These are phyloP conservation scores for Amiota minor DNA, from an alignment of 2,888 invertebrate genomes.

Conservation along the genomic window DNA sequence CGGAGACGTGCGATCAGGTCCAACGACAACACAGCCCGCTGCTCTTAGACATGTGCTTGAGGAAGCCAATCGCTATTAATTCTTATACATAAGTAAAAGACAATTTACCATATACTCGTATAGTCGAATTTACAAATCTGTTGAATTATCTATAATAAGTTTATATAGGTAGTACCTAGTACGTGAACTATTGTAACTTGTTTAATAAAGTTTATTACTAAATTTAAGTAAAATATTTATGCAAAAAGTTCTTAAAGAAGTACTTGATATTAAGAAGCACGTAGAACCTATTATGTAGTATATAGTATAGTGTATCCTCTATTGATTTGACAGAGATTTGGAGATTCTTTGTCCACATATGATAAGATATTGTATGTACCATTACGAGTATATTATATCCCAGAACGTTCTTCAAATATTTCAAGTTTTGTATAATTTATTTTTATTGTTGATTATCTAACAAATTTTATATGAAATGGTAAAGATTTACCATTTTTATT, in stretches of 20 bases:
- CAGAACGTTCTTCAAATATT: not conserved
- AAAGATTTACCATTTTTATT: too few relatives aligned
- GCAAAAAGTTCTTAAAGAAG: too few relatives aligned
- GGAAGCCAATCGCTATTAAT: slow-evolving; percentile 71
- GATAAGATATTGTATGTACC: slow-evolving; percentile 22
- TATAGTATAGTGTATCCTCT: not conserved
- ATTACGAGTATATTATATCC: slow-evolving; percentile 30
- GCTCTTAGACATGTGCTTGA: slow-evolving; percentile 72
- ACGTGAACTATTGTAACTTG: slow-evolving; percentile 24
- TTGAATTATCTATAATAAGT: slow-evolving; percentile 24
- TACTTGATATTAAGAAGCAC: too few relatives aligned
- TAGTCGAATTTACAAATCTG: slow-evolving; percentile 20
- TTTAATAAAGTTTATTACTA: slow-evolving; percentile 9
- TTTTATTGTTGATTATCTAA: too few relatives aligned
- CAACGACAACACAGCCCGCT: slow-evolving; percentile 56
- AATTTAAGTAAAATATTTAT: too few relatives aligned
- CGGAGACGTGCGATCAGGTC: slow-evolving; percentile 59
- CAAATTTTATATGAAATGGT: too few relatives aligned
- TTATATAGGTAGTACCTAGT: not conserved
- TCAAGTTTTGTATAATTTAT: too few relatives aligned
- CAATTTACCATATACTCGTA: too few relatives aligned
- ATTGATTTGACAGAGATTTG: not conserved
- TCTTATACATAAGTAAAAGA: slow-evolving; percentile 66
- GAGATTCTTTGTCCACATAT: not conserved
- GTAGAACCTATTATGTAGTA: not conserved